These are phyloP conservation scores for Cynopterus brachyotis DNA, from an alignment of 2,113 vertebrate species.

Conservation along the genomic window DNA sequence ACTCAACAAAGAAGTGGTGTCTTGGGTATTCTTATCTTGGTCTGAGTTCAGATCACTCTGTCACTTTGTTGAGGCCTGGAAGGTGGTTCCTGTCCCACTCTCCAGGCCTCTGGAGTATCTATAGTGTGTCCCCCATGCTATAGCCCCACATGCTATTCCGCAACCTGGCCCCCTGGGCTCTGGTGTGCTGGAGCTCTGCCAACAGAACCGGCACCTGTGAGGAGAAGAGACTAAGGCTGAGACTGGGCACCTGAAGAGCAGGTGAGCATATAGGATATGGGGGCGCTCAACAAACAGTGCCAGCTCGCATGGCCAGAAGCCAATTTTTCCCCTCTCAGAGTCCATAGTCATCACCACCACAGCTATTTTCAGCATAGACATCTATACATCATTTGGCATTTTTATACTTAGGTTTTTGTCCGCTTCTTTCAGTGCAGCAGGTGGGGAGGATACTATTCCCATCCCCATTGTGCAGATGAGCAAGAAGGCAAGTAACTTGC, in stretches of 20 bases:
- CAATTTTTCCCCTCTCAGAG: neutral
- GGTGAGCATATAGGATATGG: conserved; percentile 20
- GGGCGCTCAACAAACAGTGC: too few relatives aligned
- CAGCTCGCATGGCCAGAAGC: neutral
- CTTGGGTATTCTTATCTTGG: neutral
- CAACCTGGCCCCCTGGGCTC: neutral
- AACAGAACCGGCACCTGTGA: conserved; percentile 50
- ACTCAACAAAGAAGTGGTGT: neutral
- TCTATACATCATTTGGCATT: neutral
- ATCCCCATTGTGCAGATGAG: neutral
- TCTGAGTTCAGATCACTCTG: neutral
- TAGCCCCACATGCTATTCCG: neutral
- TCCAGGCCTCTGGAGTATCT: neutral
- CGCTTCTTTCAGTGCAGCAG: neutral
- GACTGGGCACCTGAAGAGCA: conserved; percentile 70
- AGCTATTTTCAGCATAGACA: neutral
- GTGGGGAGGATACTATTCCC: neutral
- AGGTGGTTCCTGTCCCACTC: neutral
- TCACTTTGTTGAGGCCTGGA: neutral
- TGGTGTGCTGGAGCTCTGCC: conserved; percentile 55
- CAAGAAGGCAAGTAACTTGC: neutral
- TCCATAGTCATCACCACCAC: neutral
- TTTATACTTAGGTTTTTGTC: neutral
- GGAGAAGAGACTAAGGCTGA: conserved; percentile 54
- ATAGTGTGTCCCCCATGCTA: rapidly evolving